These are phyloP conservation scores for Ectemnius continuus DNA, from an alignment of 2,888 invertebrate species.

Conservation along the genomic window DNA sequence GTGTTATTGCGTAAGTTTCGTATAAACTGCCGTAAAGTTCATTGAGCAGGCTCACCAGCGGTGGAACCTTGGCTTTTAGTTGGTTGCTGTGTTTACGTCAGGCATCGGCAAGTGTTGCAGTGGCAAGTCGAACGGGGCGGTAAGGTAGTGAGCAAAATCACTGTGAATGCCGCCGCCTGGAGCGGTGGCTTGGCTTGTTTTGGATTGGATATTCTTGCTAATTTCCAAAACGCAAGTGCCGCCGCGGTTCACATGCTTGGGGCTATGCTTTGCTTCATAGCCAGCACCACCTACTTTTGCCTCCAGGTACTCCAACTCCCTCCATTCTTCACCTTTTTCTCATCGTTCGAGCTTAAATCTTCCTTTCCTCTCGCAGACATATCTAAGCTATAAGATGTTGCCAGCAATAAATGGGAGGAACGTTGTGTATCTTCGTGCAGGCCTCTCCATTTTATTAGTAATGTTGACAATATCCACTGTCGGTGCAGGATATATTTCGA, in stretches of 20 bases:
- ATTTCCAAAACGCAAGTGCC: constrained; percentile 82
- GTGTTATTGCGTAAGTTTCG: constrained; percentile 78
- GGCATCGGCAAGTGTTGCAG: constrained; percentile 80
- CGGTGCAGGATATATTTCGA: constrained; percentile 67
- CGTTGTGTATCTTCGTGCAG: constrained; percentile 66
- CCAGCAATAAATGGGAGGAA: constrained; percentile 66
- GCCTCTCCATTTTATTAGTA: constrained; percentile 63
- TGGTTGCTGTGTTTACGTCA: constrained; percentile 79
- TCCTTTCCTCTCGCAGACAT: constrained; percentile 63
- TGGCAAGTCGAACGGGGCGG: constrained; percentile 68
- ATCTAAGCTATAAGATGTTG: constrained; percentile 71
- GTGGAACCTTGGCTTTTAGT: constrained; percentile 70
- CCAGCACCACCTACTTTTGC: constrained; percentile 80
- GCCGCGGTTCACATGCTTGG: constrained; percentile 80
- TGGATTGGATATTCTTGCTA: constrained; percentile 81
- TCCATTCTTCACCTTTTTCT: too few relatives aligned
- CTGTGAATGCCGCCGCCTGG: constrained; percentile 70
- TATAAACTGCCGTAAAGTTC: constrained; percentile 5
- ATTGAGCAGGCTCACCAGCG: too few relatives aligned
- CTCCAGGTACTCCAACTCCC: constrained; percentile 77
- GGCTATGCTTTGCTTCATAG: constrained; percentile 81
- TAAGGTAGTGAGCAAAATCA: constrained; percentile 53
- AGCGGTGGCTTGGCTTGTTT: constrained; percentile 80
- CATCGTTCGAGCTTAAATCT: too few relatives aligned
- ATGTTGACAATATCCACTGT: constrained; percentile 64